Conservation (phyloP, 92 coral and sea anemone genomes). For the Paragorgia papillata region DNA sequence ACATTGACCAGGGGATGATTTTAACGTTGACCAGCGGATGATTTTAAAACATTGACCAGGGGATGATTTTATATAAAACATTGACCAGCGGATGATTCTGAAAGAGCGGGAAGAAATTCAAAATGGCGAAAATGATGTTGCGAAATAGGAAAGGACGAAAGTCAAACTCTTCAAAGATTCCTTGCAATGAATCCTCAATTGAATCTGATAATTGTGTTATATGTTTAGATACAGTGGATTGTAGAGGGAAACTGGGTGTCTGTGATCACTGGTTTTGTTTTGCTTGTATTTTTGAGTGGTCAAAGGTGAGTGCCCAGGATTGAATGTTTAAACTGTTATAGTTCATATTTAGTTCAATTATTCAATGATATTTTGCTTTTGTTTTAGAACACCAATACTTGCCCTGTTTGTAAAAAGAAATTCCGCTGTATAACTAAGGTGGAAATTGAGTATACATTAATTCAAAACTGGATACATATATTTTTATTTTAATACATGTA, state of each 20-base stretch:
- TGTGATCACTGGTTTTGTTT: conserved; percentile 99
- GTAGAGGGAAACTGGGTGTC: conserved; percentile 90
- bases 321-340: too few relatives aligned
- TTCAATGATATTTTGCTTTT: conserved; percentile 28
- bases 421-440: conserved; percentile 98
- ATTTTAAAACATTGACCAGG: background rate
- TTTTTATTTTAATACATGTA: too few relatives aligned
- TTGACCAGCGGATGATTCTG: conserved; percentile 4
- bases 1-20: background rate
- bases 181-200: conserved; percentile 42
- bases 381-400: conserved; percentile 92
- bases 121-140: conserved; percentile 53
- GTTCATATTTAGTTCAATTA: too few relatives aligned
- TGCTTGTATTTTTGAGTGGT: conserved; percentile 91
- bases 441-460: conserved; percentile 51
- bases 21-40: too few relatives aligned
- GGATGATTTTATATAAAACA: too few relatives aligned
- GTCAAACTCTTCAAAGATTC: conserved; percentile 14
- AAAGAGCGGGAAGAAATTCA: conserved; percentile 38
- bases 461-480: too few relatives aligned
- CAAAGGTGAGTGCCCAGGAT: conserved; percentile 69
- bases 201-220: conserved; percentile 71
- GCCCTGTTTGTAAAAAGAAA: conserved; percentile 94
- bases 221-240: conserved; percentile 86
- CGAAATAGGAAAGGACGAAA: conserved; percentile 40